Conservation (phyloP, 2,113 vertebrate genomes). For the Hiodon tergisus region DNA sequence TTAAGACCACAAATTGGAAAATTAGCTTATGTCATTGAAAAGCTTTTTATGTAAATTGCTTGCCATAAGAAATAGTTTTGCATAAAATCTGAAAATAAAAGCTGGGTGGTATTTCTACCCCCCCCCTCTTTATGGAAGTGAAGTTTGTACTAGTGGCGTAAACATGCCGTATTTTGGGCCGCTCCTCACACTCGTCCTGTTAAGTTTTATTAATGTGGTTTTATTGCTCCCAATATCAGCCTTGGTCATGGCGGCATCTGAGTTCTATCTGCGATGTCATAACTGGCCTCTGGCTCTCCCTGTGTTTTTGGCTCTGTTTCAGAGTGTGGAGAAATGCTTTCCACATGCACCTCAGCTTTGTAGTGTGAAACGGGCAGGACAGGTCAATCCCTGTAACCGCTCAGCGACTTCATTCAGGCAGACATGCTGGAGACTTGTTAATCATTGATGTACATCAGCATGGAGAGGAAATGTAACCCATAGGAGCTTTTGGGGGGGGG, state of each 20-base stretch:
- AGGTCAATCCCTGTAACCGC: constrained; percentile 29
- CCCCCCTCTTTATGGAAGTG: too few relatives aligned
- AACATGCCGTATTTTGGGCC: not conserved
- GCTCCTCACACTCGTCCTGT: not conserved
- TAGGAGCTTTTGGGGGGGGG: constrained; percentile 14
- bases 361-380: constrained; percentile 36
- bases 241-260: constrained; percentile 24
- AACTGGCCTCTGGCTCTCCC: constrained; percentile 29
- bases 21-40: constrained; percentile 19
- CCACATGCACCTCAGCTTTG: constrained; percentile 44
- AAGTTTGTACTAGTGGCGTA: too few relatives aligned
- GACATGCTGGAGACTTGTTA: constrained; percentile 7
- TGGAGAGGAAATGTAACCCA: constrained; percentile 27
- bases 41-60: not conserved
- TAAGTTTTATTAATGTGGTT: not conserved
- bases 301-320: constrained; percentile 25
- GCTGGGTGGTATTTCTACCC: not conserved
- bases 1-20: constrained; percentile 22
- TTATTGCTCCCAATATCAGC: not conserved
- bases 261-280: constrained; percentile 32
- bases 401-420: constrained; percentile 24
- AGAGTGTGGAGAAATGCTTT: constrained; percentile 35
- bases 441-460: constrained; percentile 11
- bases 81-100: not conserved
- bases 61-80: constrained; percentile 1